These are phyloP conservation scores for Megaceryle maxima DNA, from an alignment of 2,113 vertebrate genomes.

Conservation along the genomic window DNA sequence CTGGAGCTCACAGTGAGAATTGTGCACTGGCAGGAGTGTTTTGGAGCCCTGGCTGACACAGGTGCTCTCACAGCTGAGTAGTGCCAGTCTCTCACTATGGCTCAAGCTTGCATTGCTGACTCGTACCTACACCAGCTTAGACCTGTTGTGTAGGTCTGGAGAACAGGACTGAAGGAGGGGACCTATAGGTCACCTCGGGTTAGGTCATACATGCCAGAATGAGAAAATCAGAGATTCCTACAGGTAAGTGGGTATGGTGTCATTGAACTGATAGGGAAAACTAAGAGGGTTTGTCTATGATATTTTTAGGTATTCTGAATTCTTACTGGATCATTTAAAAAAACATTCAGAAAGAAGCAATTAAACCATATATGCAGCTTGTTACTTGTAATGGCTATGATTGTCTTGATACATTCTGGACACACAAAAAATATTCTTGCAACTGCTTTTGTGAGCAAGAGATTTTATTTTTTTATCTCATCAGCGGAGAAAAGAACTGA, in stretches of 20 bases:
- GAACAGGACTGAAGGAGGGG: background rate
- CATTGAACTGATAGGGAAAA: background rate
- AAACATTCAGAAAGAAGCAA: background rate
- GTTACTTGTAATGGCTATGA: background rate
- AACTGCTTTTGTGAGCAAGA: background rate
- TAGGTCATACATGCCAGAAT: background rate
- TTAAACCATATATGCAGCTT: background rate
- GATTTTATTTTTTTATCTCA: background rate
- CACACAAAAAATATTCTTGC: background rate
- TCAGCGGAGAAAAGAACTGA: background rate
- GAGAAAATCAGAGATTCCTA: background rate
- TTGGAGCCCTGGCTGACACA: background rate
- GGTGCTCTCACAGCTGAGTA: background rate
- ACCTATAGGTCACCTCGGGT: background rate
- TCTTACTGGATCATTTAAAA: background rate
- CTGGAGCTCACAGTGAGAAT: background rate
- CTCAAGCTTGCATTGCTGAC: background rate
- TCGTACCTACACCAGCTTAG: background rate
- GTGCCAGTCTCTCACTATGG: background rate
- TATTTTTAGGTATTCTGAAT: background rate
- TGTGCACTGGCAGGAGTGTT: background rate
- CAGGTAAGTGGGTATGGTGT: background rate
- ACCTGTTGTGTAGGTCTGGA: background rate
- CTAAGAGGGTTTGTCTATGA: background rate
- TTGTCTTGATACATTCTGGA: background rate